Base-by-base conservation (phyloP, 2,113 vertebrate genomes). In the Gobius niger region DNA sequence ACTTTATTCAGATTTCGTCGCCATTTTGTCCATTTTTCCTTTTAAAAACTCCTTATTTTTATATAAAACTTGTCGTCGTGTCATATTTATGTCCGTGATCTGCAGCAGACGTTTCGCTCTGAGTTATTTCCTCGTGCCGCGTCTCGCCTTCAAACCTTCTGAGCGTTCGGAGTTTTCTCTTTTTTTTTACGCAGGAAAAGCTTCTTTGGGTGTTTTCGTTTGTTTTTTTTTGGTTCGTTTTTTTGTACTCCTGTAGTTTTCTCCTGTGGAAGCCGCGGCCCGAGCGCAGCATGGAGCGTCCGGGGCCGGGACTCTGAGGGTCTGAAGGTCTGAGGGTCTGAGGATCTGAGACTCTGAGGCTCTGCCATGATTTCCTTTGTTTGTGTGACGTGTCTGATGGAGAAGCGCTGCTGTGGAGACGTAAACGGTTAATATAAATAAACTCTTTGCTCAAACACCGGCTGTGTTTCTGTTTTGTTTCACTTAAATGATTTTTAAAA, bases 371-470 rank as follows among this genome's bases (percentile, higher is more conserved):
- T 84, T 50, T 47, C 63, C 80, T 87, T 73, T 84, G 65, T 86
- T 73, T 71, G 54, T 59, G 80, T 82, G 82, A 75, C 51, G 67
- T 81, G 82, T 87, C 50, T 7, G 2, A 0, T 15, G n/a, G 0
- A 77, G 82, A 87, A 89, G 86, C 90, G 87, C 85, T 93, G 90
- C 91, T 92, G 90, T 92, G 88, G 90, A 92, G 89, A 90, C 79
- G 82, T 83, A 91, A 90, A 90, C 89, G 87, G 91, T 89, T 92
- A 91, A 92, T 92, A 91, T 92, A 93, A 92, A 91, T 91, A 90
- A 92, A 81, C 66, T 73, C 81, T 84, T 90, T 90, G 70, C 60
- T 77, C 67, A 60, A 15, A 73, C 11, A 5, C 15, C 4, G 24
- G 24, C 44, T 46, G 7, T 46, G 7, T 46, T 46, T 46, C 10